These are phyloP conservation scores for Saccostrea echinata DNA, from an alignment of 1,140 invertebrate genomes.

Conservation along the genomic window DNA sequence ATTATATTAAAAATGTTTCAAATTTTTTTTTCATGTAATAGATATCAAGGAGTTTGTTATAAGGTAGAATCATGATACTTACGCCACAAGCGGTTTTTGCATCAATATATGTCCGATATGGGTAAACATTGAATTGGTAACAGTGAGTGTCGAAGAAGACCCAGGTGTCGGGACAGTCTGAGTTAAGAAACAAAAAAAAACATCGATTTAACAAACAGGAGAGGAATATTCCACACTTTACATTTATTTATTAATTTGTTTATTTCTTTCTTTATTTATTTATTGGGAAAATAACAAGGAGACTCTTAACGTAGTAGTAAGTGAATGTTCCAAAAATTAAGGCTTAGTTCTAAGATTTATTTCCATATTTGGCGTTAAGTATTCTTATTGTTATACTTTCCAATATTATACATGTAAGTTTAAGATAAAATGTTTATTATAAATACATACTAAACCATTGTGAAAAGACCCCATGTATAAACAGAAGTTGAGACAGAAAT, in stretches of 20 bases:
- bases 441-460: conserved; percentile 7
- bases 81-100: conserved; percentile 57
- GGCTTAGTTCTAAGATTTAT: too few species aligned
- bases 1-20: neutral
- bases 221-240: neutral
- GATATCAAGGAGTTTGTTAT: neutral
- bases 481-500: neutral
- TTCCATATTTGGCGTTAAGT: neutral
- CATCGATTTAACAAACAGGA: neutral
- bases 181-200: neutral
- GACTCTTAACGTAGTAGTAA: too few species aligned
- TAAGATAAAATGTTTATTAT: neutral
- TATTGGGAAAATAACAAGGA: too few species aligned
- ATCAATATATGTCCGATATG: conserved; percentile 42
- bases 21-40: too few species aligned
- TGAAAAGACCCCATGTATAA: neutral
- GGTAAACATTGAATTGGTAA: conserved; percentile 63
- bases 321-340: too few species aligned
- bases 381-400: neutral
- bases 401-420: too few species aligned
- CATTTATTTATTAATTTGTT: too few species aligned
- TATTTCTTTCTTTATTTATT: too few species aligned
- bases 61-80: neutral
- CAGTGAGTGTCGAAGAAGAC: conserved; percentile 41
- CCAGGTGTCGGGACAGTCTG: conserved; percentile 20